Percentiles rank a stretch among this genome's conserved stretches.
Conservation (phyloP, 2,797 vertebrate genomes). For the Hybognathus amarus region DNA sequence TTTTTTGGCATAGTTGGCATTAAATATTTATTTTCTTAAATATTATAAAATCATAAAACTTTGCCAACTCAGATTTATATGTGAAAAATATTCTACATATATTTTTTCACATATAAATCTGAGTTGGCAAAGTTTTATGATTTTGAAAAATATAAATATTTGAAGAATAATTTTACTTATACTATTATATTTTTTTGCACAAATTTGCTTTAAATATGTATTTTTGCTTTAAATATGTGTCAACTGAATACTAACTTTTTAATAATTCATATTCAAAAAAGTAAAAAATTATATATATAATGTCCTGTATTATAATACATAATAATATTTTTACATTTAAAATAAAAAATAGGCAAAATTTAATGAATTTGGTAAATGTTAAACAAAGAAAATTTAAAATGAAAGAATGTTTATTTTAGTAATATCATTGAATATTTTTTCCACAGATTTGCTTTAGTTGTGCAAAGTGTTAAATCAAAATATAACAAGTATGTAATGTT, state of each 20-base stretch:
- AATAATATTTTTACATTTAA: not conserved
- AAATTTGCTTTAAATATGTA: not conserved
- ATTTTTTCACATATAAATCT: not conserved
- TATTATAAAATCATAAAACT: too few relatives aligned
- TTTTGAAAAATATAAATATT: not conserved
- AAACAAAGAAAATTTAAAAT: not conserved
- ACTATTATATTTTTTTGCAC: not conserved
- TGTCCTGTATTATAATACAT: too few relatives aligned
- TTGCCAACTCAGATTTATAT: too few relatives aligned
- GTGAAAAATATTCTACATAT: too few relatives aligned
- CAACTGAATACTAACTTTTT: not conserved
- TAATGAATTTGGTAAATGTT: not conserved
- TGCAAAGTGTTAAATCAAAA: not conserved
- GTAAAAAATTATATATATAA: not conserved
- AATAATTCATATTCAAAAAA: not conserved
- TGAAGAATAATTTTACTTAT: not conserved
- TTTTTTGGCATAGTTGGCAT: not conserved
- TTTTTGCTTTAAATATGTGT: not conserved
- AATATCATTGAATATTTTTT: not conserved
- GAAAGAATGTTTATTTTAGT: not conserved
- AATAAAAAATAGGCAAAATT: not conserved
- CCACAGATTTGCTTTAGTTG: not conserved
- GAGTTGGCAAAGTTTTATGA: not conserved
- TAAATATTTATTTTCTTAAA: too few relatives aligned
- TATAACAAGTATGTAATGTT: not conserved